Conservation (phyloP, 2,113 vertebrate genomes). For the Trematocara nigrifrons region DNA sequence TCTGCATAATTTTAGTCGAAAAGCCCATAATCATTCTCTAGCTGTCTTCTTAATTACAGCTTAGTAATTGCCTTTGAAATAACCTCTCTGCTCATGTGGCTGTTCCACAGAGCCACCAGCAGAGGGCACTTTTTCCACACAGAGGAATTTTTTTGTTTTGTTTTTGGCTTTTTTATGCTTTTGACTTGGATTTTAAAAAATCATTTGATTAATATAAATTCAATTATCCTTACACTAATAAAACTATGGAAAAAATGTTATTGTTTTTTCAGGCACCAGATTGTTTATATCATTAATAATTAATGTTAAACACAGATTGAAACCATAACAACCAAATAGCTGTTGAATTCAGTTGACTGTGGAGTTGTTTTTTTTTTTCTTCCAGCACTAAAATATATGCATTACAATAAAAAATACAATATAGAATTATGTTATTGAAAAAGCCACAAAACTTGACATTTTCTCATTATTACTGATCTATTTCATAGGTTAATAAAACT, state of each 20-base stretch:
- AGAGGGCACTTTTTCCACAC: conserved; percentile 44
- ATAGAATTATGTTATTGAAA: background rate
- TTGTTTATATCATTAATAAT: background rate
- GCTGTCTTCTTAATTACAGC: conserved; percentile 41
- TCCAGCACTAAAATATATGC: background rate
- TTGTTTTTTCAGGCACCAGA: background rate
- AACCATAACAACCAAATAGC: background rate
- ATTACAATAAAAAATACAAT: background rate
- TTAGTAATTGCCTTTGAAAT: conserved; percentile 50
- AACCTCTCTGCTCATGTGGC: background rate
- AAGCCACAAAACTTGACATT: background rate
- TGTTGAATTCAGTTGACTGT: background rate
- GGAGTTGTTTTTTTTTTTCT: background rate
- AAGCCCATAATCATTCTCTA: conserved; percentile 36
- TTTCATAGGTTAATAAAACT: background rate
- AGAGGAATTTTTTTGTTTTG: background rate
- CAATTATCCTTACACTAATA: background rate
- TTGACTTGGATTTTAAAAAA: background rate
- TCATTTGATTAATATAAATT: background rate
- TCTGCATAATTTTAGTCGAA: conserved; percentile 29
- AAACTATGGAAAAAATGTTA: background rate
- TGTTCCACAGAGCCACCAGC: conserved; percentile 13
- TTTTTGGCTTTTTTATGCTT: background rate
- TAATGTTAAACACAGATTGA: background rate
- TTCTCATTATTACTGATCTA: background rate